Evolutionary conservation across 2,888 invertebrate genomes (phyloP).

Genomic region (Pyrrhosoma nymphula): DNA sequence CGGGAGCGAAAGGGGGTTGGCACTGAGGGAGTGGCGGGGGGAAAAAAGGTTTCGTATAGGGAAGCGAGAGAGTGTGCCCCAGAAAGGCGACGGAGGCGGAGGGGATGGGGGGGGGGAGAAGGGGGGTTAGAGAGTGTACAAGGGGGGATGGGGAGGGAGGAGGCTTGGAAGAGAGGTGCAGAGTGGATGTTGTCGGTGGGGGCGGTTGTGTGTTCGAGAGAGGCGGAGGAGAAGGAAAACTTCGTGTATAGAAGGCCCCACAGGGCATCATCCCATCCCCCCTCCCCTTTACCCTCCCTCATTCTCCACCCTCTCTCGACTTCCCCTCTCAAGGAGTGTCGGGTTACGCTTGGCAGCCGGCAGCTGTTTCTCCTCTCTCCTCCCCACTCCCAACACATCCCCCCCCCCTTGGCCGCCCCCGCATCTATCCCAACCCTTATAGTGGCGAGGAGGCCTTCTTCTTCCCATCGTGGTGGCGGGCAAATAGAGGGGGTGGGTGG

Average conservation of each 20-base stretch:
- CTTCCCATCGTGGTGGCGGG: too few species aligned
- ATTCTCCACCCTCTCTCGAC: too few species aligned
- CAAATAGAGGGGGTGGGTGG: too few species aligned
- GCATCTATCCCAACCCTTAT: background rate
- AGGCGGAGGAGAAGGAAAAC: background rate
- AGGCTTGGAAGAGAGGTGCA: too few species aligned
- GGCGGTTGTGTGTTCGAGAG: background rate
- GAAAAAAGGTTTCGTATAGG: background rate
- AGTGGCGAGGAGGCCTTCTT: background rate
- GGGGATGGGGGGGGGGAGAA: background rate
- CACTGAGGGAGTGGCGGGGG: background rate
- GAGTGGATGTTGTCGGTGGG: background rate
- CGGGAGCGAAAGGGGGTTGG: too few species aligned
- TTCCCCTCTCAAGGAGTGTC: background rate
- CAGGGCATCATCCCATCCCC: background rate
- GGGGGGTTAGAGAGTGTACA: too few species aligned
- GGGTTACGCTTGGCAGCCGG: constrained; percentile 10
- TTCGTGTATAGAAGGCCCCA: background rate
- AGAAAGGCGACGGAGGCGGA: background rate
- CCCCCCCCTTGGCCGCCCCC: background rate
- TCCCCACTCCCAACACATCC: background rate
- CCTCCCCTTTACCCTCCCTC: background rate
- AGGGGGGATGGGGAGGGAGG: too few species aligned
- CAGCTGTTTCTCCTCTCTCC: background rate
- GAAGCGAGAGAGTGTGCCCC: background rate